Evolutionary conservation across 2,113 vertebrate genomes (phyloP), one percentile per base, ranked within the genome.

Genomic region (Corythaixoides concolor): DNA sequence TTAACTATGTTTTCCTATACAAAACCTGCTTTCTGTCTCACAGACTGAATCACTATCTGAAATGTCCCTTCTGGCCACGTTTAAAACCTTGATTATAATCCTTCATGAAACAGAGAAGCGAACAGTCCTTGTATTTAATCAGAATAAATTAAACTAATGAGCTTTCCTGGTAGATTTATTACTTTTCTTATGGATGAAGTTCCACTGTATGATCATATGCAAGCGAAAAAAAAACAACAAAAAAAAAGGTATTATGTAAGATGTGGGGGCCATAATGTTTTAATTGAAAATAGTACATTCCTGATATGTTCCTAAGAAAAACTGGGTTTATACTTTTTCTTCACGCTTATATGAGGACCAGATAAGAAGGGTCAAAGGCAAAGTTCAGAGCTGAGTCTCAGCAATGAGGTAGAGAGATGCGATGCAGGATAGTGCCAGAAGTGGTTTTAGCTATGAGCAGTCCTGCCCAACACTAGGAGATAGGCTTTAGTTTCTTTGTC

Each of bases 111-210:
- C 56, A 75, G 68, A n/a, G 68, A 95, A 84, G 64, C 72, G 91
- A 94, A 89, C 70, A 93, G 60, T 80, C 81, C 41, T 74, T 92
- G 85, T 83, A 88, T 92, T 92, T 95, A 96, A 95, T 95, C 92
- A 97, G 56, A 95, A 96, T 93, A 94, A 86, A 95, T 96, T 97
- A 95, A 94, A 95, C 47, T 84, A 86, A 96, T 80, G 77, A 94
- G 80, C 35, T 87, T 95, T 86, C 67, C 70, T 96, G 89, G 75
- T 53, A 91, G 59, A 77, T 95, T 91, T 92, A 81, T 92, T 90
- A 77, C 53, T 68, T 89, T 79, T 92, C 49, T 47, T 86, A 64
- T 81, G 59, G 91, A 91, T 87, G 59, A 92, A 77, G 11, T 70
- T 92, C 75, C 74, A 85, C 47, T 37, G 33, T 33, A 30, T 84